Base-by-base conservation (phyloP, 2,888 invertebrate species). In the Pollenia griseotomentosa region DNA sequence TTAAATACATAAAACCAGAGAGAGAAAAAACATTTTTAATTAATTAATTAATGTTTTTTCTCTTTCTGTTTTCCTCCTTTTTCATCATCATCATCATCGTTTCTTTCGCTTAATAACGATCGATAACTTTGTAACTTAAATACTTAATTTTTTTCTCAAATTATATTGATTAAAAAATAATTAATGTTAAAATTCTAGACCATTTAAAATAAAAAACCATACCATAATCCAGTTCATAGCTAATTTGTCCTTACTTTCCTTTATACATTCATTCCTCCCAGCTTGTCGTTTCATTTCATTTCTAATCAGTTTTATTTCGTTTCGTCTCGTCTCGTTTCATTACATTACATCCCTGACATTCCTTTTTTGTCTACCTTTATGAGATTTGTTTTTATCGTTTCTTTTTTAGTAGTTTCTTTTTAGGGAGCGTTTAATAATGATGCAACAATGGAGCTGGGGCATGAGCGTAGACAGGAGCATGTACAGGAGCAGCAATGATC, bases 371-470 rank as follows among this genome's bases (percentile, higher is more conserved):
- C 74, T 79, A 65, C 74, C 53, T 65, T 48, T 23, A 63, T 74
- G 66, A 61, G 23, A 74, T 77, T 86, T 75, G 80, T 77, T 16
- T 84, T 42, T 33, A 33, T 33, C 33, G 33, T 33, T 33, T 33
- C 33, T 57, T 19, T 23, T 8, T 40, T 16, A 82, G 7, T 55
- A 46, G 55, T 77, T 57, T 33, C n/a, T 23, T 11, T 48, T 44
- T 70, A 14, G 12, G 10, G 19, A n/a, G 23, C 48, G 33, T 71
- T 91, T 94, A 94, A 71, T 94, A 94, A 59, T 94, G 91, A 46
- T 93, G 92, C 88, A 94, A 90, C 65, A 94, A 92, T 68, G 93
- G 92, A 70, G 92, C 93, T 57, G 94, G 94, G 40, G 90, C 92
- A 81, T 92, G 92, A 77, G 91, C 90, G 11, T 92, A 90, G 81